Evolutionary conservation across 2,113 vertebrate species (phyloP), one percentile per base, ranked within the genome.

Genomic region (Nematolebias whitei): DNA sequence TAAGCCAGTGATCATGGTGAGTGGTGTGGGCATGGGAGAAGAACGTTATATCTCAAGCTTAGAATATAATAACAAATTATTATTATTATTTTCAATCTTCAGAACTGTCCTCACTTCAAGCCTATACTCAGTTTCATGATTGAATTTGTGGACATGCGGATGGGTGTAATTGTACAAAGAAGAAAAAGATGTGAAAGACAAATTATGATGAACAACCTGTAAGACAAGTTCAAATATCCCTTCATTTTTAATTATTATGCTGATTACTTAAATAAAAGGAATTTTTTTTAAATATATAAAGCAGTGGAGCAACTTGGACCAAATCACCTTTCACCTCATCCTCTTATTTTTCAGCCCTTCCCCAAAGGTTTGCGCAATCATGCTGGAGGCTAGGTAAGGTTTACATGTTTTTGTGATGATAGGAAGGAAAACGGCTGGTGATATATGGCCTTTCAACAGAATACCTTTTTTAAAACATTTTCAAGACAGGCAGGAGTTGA

Each of bases 1-100:
- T 91, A 92, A 92, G 92, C 90, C 91, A 87, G 65, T 80, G 77
- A 79, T 84, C n/a, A 26, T 73, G 71, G 62, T 66, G 71, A 82
- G 80, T 76, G 78, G 76, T 79, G 68, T 72, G 53, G 62, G 58
- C 50, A 66, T 16, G 23, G 77, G 60, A 72, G 84, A 75, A 75
- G 76, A 63, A 66, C 79, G 65, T 48, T 65, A 63, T 55, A 73
- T 90, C 62, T 74, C 70, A 85, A 89, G 80, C 79, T 68, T 74
- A 44, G 71, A 85, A 91, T 87, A 84, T 65, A 80, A 79, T 88
- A 89, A 85, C 35, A 90, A 91, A 91, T 88, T 86, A 85, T 4
- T 29, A 29, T 29, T 29, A 4, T 4, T 9, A 8, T 86, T 83
- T 63, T 44, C 50, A 50, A 73, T 73, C 68, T 63, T 72, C 56